Conservation (phyloP, 2,113 vertebrate species). For the Alligator mississippiensis region DNA sequence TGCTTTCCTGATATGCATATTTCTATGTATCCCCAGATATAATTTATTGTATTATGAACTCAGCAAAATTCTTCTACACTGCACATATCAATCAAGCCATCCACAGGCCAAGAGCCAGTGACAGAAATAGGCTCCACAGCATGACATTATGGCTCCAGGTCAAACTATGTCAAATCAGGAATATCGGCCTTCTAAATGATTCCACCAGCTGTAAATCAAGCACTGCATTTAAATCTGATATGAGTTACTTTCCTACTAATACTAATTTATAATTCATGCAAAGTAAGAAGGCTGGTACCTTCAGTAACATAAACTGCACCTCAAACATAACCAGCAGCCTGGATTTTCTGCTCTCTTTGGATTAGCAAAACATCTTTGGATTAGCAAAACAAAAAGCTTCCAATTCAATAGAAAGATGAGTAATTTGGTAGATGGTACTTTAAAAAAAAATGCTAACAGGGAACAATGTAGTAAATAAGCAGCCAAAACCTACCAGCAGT, state of each 20-base stretch:
- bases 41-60: no score
- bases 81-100: no score
- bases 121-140: background rate
- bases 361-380: no score
- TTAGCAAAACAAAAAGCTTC: no score
- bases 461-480: background rate
- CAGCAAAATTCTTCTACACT: no score
- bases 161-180: background rate
- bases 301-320: background rate
- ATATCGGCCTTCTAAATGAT: background rate
- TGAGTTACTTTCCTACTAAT: background rate
- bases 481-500: background rate
- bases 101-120: no score
- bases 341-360: no score
- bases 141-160: background rate
- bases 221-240: background rate
- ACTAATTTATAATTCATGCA: background rate
- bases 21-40: no score
- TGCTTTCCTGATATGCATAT: no score
- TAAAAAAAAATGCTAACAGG: background rate
- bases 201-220: background rate
- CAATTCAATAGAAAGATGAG: no score
- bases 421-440: no score
- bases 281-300: background rate
- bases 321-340: background rate